Evolutionary conservation across 2,888 invertebrate genomes (phyloP).

Genomic region (Idaea aversata): DNA sequence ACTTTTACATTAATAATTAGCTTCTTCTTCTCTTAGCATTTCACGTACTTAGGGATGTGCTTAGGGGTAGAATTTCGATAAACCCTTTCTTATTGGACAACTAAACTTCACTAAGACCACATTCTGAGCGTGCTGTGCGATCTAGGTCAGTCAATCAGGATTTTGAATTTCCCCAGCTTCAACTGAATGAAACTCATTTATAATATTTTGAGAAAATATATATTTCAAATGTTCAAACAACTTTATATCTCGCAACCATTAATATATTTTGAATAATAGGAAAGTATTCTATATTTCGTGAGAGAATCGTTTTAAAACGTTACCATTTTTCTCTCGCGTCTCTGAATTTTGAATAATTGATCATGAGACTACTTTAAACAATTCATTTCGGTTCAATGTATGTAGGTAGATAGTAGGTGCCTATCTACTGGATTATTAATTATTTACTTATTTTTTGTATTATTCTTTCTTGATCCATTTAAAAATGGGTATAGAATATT

Average conservation of each 20-base stretch:
- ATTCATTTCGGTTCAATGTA: not conserved
- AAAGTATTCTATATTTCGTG: not conserved
- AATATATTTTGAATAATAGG: not conserved
- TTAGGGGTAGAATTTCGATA: too few relatives aligned
- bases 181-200: not conserved
- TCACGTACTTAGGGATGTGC: too few relatives aligned
- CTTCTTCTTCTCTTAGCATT: too few relatives aligned
- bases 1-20: too few relatives aligned
- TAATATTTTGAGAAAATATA: not conserved
- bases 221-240: not conserved
- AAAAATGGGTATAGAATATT: not conserved
- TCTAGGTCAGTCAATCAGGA: too few relatives aligned
- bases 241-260: not conserved
- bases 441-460: not conserved
- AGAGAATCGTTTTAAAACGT: not conserved
- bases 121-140: too few relatives aligned
- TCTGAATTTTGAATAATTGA: slow-evolving; percentile 17
- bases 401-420: too few relatives aligned
- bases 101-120: too few relatives aligned
- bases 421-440: not conserved
- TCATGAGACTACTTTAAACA: not conserved
- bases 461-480: too few relatives aligned
- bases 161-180: not conserved
- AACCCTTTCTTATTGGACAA: too few relatives aligned
- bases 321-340: not conserved